Conservation (phyloP, 2,113 vertebrate species). For the Ascaphus truei region DNA sequence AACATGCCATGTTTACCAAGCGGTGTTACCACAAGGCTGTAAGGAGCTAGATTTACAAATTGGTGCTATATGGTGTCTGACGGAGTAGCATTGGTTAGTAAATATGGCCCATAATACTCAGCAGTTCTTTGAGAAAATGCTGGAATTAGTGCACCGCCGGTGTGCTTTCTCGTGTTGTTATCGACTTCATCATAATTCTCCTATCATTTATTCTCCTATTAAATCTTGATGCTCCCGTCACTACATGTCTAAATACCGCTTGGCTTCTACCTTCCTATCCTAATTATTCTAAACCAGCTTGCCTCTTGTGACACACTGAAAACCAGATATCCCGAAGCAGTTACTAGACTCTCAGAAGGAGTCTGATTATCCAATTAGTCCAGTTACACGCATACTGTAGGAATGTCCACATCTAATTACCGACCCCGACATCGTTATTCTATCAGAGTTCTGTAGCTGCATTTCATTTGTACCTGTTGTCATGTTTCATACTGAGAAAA, state of each 20-base stretch:
- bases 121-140: too few relatives aligned
- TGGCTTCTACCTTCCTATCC: background rate
- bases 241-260: background rate
- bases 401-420: constrained; percentile 19
- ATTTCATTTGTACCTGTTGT: constrained; percentile 19
- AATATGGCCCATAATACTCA: too few relatives aligned
- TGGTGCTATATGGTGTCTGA: too few relatives aligned
- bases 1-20: too few relatives aligned
- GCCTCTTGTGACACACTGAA: too few relatives aligned
- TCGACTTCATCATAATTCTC: background rate
- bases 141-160: background rate
- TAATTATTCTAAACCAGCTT: background rate
- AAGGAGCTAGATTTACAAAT: too few relatives aligned
- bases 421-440: constrained; percentile 1
- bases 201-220: background rate
- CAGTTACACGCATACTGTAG: constrained; percentile 2
- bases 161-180: background rate
- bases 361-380: constrained; percentile 26
- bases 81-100: too few relatives aligned
- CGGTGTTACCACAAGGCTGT: too few relatives aligned
- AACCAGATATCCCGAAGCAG: background rate
- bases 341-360: background rate
- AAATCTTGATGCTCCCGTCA: background rate
- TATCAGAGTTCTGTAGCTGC: background rate
- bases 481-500: constrained; percentile 9